These are phyloP conservation scores for Athripsodes cinereus DNA, from an alignment of 2,888 invertebrate genomes.

Conservation along the genomic window DNA sequence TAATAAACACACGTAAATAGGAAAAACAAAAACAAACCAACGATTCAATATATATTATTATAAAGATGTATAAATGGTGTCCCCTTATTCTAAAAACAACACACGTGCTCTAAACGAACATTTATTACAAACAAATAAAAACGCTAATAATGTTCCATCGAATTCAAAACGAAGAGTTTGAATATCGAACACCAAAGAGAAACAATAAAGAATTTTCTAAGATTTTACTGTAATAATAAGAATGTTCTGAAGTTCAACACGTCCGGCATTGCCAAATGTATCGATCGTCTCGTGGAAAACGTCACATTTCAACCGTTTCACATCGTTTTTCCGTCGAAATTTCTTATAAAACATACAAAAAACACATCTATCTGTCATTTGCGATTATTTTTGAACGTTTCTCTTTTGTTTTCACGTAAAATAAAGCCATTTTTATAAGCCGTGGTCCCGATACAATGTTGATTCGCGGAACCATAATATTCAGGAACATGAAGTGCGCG, in stretches of 20 bases:
- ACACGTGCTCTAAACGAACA: no score
- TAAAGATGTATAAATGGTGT: no score
- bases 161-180: neutral
- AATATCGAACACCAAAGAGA: neutral
- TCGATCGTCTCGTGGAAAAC: constrained; percentile 2
- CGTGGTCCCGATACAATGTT: constrained; percentile 11
- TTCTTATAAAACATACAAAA: constrained; percentile 4
- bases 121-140: neutral
- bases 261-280: constrained; percentile 5
- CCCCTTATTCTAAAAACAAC: no score
- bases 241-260: constrained; percentile 6
- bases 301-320: constrained; percentile 4
- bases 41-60: no score
- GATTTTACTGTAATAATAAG: no score
- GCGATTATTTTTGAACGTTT: neutral
- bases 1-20: neutral
- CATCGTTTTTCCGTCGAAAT: constrained; percentile 8
- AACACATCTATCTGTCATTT: constrained; percentile 9
- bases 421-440: constrained; percentile 7
- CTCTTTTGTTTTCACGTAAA: neutral
- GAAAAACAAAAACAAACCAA: neutral
- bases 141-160: neutral
- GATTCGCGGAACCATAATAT: neutral
- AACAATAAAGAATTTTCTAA: no score
- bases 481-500: neutral